A percentile compares a stretch with the other conserved stretches of the same genome.
phyloP scores from a whole-genome alignment of 2,797 vertebrate genomes.

The Hoplostethus mediterraneus region DNA sequence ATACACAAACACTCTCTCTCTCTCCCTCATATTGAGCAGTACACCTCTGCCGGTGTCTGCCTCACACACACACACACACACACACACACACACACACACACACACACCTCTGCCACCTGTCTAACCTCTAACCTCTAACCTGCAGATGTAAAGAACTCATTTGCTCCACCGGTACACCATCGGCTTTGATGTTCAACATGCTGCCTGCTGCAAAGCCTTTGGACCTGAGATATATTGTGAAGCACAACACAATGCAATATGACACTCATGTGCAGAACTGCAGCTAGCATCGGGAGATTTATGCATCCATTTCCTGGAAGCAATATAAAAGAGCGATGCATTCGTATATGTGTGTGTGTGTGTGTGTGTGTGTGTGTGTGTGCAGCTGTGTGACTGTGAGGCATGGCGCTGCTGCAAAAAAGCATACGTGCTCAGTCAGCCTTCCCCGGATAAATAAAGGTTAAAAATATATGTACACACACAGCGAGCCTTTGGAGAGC shows the following conservation, averaged over 20 bases:
- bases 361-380: neutral
- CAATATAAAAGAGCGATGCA: neutral
- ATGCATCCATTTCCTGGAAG: constrained; percentile 1
- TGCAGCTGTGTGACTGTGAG: neutral
- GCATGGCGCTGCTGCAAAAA: no score
- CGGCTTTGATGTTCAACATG: neutral
- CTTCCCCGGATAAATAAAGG: constrained; percentile 19
- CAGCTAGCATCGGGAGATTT: neutral
- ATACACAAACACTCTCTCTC: neutral
- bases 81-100: no score
- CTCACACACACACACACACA: no score
- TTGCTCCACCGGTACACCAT: neutral
- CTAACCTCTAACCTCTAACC: neutral
- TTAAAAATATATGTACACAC: neutral
- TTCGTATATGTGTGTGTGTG: neutral
- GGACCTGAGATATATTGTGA: neutral
- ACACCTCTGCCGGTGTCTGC: neutral
- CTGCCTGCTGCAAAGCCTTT: neutral
- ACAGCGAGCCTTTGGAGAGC: neutral
- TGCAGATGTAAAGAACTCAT: neutral
- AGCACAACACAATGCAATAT: neutral
- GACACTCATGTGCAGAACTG: neutral
- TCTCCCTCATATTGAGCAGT: constrained; percentile 3
- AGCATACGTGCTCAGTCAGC: neutral
- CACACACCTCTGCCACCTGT: neutral